These are phyloP conservation scores for Eupithecia tripunctaria DNA, from an alignment of 2,888 invertebrate species.

Conservation along the genomic window DNA sequence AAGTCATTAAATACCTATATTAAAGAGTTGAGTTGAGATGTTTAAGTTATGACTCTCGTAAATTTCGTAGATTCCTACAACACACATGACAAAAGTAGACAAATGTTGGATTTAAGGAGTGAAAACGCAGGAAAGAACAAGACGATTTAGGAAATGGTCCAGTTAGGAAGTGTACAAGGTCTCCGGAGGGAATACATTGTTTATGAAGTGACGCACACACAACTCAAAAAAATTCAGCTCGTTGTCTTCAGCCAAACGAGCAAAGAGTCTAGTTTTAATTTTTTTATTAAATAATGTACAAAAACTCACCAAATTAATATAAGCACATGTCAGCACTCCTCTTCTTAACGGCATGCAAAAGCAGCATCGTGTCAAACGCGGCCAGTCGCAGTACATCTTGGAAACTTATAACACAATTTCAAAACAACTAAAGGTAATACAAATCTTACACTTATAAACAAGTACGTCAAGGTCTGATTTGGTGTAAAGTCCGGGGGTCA, in stretches of 20 bases:
- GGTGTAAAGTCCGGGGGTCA: slow-evolving; percentile 11
- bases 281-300: too few relatives aligned
- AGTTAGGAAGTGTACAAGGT: too few relatives aligned
- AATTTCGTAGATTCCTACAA: neutral
- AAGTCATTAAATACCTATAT: too few relatives aligned
- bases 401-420: neutral
- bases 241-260: neutral
- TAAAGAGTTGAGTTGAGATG: too few relatives aligned
- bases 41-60: too few relatives aligned
- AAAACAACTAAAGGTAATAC: slow-evolving; percentile 3
- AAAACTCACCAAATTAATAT: slow-evolving; percentile 71
- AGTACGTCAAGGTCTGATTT: neutral
- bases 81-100: too few relatives aligned
- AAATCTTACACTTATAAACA: neutral
- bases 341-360: slow-evolving; percentile 71
- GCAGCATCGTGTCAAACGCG: slow-evolving; percentile 63
- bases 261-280: neutral
- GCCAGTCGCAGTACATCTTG: slow-evolving; percentile 72
- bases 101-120: too few relatives aligned
- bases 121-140: too few relatives aligned
- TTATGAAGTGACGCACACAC: neutral
- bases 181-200: too few relatives aligned
- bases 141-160: too few relatives aligned
- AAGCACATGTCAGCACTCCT: slow-evolving; percentile 68
- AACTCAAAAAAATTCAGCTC: neutral